Evolutionary conservation across 30 jellyfish, hydroid and myxozoan genomes (phyloP).

Genomic region (Rhopilema esculentum): DNA sequence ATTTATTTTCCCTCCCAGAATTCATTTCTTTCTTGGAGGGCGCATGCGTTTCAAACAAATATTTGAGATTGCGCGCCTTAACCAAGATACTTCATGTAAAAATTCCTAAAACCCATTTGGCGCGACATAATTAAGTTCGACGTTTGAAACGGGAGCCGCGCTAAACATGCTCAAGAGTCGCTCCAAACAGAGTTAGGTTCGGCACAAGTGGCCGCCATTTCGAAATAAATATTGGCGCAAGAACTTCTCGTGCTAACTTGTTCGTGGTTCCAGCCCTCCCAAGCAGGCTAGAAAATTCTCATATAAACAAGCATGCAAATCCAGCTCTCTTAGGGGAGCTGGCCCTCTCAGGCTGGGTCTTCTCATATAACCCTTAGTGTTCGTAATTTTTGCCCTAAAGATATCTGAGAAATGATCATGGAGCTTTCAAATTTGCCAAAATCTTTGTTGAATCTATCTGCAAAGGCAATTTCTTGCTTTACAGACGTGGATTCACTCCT

Average conservation of each 20-base stretch:
- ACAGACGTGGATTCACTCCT: too few species aligned
- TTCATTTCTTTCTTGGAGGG: too few species aligned
- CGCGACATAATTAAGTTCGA: too few species aligned
- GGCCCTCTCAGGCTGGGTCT: constrained; percentile 67
- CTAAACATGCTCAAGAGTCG: too few species aligned
- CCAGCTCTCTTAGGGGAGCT: constrained; percentile 54
- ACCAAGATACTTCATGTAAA: neutral
- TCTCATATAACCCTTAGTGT: constrained; percentile 60
- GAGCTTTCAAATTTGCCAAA: too few species aligned
- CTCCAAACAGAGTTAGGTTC: constrained; percentile 35
- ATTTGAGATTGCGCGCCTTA: too few species aligned
- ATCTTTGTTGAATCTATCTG: neutral
- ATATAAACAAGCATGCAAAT: constrained; percentile 28
- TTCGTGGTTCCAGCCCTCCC: constrained; percentile 13
- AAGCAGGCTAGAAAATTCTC: constrained; percentile 79
- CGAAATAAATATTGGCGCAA: constrained; percentile 48
- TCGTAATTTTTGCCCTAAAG: too few species aligned
- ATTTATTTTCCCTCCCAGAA: too few species aligned
- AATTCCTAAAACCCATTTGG: too few species aligned
- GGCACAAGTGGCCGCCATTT: constrained; percentile 55
- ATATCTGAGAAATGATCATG: too few species aligned
- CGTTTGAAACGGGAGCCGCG: too few species aligned
- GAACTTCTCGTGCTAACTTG: constrained; percentile 5
- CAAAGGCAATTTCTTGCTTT: neutral
- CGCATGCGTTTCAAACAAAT: too few species aligned